Percentiles rank a stretch among this genome's conserved stretches.
These are phyloP conservation scores for Lithophane socia DNA, from an alignment of 2,888 invertebrate genomes.

Conservation along the genomic window DNA sequence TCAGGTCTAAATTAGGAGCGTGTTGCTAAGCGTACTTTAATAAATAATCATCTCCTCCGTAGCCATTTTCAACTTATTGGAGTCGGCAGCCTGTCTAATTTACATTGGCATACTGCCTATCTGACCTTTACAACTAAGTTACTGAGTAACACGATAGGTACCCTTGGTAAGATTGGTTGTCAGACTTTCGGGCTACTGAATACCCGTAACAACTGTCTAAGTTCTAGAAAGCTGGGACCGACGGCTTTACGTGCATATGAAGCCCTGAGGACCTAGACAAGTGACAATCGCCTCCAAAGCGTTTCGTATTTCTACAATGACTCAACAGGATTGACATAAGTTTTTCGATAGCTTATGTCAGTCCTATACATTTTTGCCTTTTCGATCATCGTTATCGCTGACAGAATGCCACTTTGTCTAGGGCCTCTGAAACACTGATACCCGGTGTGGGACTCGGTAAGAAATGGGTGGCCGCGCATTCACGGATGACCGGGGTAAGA, in stretches of 20 bases:
- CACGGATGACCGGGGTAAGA: background rate
- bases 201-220: background rate
- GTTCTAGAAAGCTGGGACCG: background rate
- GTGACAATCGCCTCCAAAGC: too few species aligned
- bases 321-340: too few species aligned
- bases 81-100: too few species aligned
- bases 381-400: too few species aligned
- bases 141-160: background rate
- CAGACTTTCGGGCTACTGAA: background rate
- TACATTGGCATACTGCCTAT: background rate
- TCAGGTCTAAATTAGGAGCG: background rate
- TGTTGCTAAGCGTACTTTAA: conserved; percentile 32
- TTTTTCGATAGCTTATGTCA: too few species aligned
- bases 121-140: too few species aligned
- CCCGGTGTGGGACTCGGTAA: too few species aligned
- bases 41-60: background rate
- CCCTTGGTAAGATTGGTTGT: background rate
- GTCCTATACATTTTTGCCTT: too few species aligned
- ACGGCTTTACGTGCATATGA: background rate
- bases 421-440: too few species aligned
- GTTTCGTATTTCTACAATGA: too few species aligned
- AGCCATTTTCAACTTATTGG: background rate
- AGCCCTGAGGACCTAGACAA: too few species aligned
- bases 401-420: too few species aligned
- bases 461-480: background rate